These are phyloP conservation scores for Andrena bicolor DNA, from an alignment of 2,888 invertebrate genomes.

Conservation along the genomic window DNA sequence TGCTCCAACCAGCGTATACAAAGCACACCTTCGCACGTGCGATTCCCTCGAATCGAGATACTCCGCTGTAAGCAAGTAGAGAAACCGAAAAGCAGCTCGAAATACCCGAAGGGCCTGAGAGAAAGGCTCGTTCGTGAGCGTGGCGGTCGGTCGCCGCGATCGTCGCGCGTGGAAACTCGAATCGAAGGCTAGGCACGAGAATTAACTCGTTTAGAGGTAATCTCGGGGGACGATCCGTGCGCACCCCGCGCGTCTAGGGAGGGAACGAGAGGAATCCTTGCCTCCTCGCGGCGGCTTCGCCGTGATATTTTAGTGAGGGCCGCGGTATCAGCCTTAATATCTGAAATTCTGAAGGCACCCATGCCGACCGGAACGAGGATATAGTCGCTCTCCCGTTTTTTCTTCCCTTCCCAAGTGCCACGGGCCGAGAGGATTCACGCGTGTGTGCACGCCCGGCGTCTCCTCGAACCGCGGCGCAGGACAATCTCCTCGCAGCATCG, in stretches of 20 bases:
- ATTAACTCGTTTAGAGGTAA: constrained; percentile 79
- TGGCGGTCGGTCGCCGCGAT: no score
- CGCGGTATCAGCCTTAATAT: constrained; percentile 73
- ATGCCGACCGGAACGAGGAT: constrained; percentile 63
- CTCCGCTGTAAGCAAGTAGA: no score
- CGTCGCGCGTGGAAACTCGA: constrained; percentile 7
- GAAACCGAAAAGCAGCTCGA: no score
- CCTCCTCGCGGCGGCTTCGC: constrained; percentile 43
- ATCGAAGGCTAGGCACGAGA: constrained; percentile 57
- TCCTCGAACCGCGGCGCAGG: constrained; percentile 44
- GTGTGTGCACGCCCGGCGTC: constrained; percentile 36
- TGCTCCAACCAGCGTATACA: no score
- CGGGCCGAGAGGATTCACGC: constrained; percentile 5
- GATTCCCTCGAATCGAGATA: no score
- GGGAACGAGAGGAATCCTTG: constrained; percentile 53
- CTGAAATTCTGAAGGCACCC: constrained; percentile 72
- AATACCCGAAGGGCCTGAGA: no score
- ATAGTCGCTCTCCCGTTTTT: constrained; percentile 43
- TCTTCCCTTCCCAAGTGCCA: neutral
- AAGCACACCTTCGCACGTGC: no score
- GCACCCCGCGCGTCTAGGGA: constrained; percentile 48
- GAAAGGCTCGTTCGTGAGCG: no score
- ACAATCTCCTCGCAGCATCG: constrained; percentile 82
- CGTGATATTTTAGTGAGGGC: constrained; percentile 71
- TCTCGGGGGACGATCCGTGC: constrained; percentile 73